These are phyloP conservation scores for Chaunax sp. DNA, from an alignment of 2,797 vertebrate species.

Conservation along the genomic window DNA sequence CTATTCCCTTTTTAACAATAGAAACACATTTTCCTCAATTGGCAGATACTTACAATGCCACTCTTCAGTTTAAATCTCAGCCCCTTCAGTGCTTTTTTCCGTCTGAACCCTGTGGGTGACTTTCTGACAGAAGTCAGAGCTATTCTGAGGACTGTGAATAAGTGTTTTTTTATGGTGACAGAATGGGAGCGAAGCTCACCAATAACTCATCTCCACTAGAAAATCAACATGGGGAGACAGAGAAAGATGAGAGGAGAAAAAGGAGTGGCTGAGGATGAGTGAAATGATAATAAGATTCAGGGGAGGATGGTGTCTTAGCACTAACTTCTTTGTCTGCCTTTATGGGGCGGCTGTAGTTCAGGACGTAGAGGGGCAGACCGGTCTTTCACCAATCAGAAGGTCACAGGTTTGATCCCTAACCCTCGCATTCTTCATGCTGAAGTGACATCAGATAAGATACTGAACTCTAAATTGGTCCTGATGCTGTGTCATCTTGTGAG, in stretches of 20 bases:
- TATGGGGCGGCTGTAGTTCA: too few species aligned
- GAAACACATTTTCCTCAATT: not conserved
- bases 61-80: not conserved
- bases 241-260: not conserved
- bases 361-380: too few species aligned
- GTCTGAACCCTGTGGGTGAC: conserved; percentile 9
- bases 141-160: conserved; percentile 29
- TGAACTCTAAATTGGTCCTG: too few species aligned
- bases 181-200: conserved; percentile 52
- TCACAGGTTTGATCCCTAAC: too few species aligned
- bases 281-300: conserved; percentile 41
- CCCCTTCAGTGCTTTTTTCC: conserved; percentile 6
- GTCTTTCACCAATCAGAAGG: too few species aligned
- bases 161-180: conserved; percentile 59
- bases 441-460: too few species aligned
- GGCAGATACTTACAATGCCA: not conserved
- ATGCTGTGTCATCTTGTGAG: too few species aligned
- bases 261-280: not conserved
- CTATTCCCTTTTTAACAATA: not conserved
- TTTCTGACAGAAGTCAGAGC: conserved; percentile 55
- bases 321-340: conserved; percentile 18
- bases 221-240: conserved; percentile 25
- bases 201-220: conserved; percentile 18
- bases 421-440: too few species aligned
- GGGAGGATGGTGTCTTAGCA: conserved; percentile 1